Conservation (phyloP, 2,113 vertebrate genomes). For the Pseudois nayaur region DNA sequence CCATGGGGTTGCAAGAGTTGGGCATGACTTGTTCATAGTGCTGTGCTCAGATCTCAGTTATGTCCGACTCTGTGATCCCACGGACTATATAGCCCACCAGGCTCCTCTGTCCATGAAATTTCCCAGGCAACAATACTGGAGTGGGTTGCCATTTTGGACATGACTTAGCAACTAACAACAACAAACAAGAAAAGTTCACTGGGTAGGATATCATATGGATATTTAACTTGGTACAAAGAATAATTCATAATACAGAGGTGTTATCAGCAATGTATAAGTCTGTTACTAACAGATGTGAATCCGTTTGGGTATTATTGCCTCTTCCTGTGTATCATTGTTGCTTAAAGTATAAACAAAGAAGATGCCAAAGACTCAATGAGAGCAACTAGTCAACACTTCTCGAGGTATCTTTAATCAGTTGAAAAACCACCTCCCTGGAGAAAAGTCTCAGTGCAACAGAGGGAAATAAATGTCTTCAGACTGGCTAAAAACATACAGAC, state of each 20-base stretch:
- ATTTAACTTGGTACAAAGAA: background rate
- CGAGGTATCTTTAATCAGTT: background rate
- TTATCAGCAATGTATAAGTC: background rate
- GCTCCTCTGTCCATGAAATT: background rate
- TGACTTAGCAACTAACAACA: background rate
- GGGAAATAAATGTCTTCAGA: background rate
- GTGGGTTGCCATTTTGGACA: background rate
- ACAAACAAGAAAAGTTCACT: background rate
- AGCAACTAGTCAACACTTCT: background rate
- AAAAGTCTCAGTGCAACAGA: background rate
- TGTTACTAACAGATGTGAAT: background rate
- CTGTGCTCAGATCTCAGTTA: background rate
- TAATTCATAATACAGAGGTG: background rate
- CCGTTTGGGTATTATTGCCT: background rate
- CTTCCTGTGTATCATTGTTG: background rate
- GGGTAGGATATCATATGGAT: background rate
- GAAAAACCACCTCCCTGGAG: background rate
- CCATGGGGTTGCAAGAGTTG: background rate
- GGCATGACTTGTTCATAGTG: background rate
- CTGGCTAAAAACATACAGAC: background rate
- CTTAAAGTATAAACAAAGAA: background rate
- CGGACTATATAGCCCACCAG: background rate
- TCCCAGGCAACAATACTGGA: background rate
- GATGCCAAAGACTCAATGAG: background rate
- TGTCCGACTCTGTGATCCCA: background rate